Conservation (phyloP, 2,888 invertebrate genomes). For the Macrosoma leucophasiata region DNA sequence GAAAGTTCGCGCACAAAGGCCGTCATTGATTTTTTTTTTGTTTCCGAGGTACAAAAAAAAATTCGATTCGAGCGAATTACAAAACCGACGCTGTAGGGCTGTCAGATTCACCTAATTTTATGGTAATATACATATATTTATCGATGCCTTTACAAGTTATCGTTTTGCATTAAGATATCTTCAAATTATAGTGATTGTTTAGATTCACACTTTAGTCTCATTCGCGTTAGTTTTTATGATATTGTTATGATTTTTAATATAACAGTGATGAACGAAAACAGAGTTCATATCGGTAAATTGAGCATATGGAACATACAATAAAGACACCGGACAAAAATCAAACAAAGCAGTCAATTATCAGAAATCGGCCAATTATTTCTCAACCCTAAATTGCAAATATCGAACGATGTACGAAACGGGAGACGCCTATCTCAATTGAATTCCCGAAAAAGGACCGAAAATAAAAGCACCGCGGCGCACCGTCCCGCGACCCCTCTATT, state of each 20-base stretch:
- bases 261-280: not conserved
- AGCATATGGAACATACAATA: not conserved
- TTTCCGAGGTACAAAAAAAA: slow-evolving; percentile 60
- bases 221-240: too few relatives aligned
- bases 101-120: slow-evolving; percentile 18
- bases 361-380: slow-evolving; percentile 19
- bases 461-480: slow-evolving; percentile 50
- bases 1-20: slow-evolving; percentile 62
- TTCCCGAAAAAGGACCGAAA: slow-evolving; percentile 68
- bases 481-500: slow-evolving; percentile 40
- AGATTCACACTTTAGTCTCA: too few relatives aligned
- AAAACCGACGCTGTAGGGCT: slow-evolving; percentile 57
- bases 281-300: slow-evolving; percentile 15
- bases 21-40: slow-evolving; percentile 51
- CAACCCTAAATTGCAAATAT: slow-evolving; percentile 62
- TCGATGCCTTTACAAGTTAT: too few relatives aligned
- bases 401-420: slow-evolving; percentile 55
- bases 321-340: slow-evolving; percentile 2
- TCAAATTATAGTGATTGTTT: too few relatives aligned
- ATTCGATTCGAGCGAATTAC: slow-evolving; percentile 61
- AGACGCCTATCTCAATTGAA: slow-evolving; percentile 72
- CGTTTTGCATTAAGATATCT: too few relatives aligned
- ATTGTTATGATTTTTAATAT: too few relatives aligned
- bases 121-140: slow-evolving; percentile 6
- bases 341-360: too few relatives aligned